A percentile compares a stretch with the other conserved stretches of the same genome.
Conservation (phyloP, 2,888 invertebrate genomes). For the Luperina nickerlii region DNA sequence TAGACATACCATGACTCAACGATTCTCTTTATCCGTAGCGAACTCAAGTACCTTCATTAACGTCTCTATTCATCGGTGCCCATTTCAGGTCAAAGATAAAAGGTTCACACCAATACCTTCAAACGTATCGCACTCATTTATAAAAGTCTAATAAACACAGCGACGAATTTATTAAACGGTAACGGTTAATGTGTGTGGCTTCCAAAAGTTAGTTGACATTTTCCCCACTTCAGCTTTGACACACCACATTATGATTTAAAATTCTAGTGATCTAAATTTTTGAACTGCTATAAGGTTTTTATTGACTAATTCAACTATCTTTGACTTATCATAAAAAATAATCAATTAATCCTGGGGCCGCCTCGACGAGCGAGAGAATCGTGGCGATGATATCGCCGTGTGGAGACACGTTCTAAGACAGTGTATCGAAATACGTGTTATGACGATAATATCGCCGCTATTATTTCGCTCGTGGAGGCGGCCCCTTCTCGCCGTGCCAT, state of each 20-base stretch:
- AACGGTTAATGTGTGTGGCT: not conserved
- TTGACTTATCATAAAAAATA: too few relatives aligned
- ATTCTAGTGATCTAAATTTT: not conserved
- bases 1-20: slow-evolving; percentile 20
- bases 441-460: too few relatives aligned
- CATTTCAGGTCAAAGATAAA: slow-evolving; percentile 34
- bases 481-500: too few relatives aligned
- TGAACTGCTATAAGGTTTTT: not conserved
- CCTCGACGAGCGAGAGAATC: too few relatives aligned
- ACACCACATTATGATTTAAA: not conserved
- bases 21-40: slow-evolving; percentile 29
- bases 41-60: slow-evolving; percentile 32
- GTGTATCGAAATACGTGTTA: too few relatives aligned
- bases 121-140: slow-evolving; percentile 41
- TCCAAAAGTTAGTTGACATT: not conserved
- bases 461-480: too few relatives aligned
- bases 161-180: not conserved
- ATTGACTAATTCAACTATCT: not conserved
- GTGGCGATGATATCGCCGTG: too few relatives aligned
- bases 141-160: slow-evolving; percentile 25
- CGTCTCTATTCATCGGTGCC: slow-evolving; percentile 49
- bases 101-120: slow-evolving; percentile 18
- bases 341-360: too few relatives aligned
- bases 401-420: too few relatives aligned
- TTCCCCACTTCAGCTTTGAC: not conserved